These are phyloP conservation scores for Panulirus ornatus DNA, from an alignment of 1,140 invertebrate species.

Conservation along the genomic window DNA sequence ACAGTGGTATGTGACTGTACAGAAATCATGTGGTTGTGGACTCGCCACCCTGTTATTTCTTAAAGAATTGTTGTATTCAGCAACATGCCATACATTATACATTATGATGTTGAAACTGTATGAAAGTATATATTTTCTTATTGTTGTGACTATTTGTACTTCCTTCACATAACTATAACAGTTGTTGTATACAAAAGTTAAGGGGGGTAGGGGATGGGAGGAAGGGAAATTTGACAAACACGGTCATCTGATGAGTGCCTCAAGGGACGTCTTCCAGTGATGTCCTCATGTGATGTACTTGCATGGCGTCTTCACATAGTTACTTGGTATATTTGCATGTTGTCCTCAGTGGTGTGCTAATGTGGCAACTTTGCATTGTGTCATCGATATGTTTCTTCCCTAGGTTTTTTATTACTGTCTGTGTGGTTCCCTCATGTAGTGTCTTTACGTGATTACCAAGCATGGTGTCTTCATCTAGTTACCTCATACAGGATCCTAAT, in stretches of 20 bases:
- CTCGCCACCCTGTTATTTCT: background rate
- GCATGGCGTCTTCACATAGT: background rate
- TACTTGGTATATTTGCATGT: too few species aligned
- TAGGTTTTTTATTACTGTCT: too few species aligned
- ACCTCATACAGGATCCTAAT: too few species aligned
- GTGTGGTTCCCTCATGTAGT: background rate
- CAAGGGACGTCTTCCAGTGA: background rate
- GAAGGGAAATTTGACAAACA: background rate
- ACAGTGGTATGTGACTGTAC: background rate
- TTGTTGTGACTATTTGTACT: slow-evolving; percentile 17
- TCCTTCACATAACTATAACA: background rate
- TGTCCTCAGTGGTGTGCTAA: background rate
- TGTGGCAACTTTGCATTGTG: too few species aligned
- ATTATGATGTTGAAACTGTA: slow-evolving; percentile 3
- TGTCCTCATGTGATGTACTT: background rate
- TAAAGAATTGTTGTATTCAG: background rate
- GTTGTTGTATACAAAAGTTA: background rate
- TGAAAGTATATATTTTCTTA: slow-evolving; percentile 25
- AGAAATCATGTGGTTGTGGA: background rate
- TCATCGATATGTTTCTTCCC: too few species aligned
- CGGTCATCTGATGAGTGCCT: background rate
- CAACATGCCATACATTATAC: slow-evolving; percentile 5
- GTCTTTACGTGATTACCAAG: background rate
- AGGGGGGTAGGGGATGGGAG: background rate
- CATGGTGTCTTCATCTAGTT: too few species aligned